Percentiles rank a stretch among this genome's conserved stretches.
These are phyloP conservation scores for Drosophila repleta DNA, from an alignment of 1,140 invertebrate species.

Conservation along the genomic window DNA sequence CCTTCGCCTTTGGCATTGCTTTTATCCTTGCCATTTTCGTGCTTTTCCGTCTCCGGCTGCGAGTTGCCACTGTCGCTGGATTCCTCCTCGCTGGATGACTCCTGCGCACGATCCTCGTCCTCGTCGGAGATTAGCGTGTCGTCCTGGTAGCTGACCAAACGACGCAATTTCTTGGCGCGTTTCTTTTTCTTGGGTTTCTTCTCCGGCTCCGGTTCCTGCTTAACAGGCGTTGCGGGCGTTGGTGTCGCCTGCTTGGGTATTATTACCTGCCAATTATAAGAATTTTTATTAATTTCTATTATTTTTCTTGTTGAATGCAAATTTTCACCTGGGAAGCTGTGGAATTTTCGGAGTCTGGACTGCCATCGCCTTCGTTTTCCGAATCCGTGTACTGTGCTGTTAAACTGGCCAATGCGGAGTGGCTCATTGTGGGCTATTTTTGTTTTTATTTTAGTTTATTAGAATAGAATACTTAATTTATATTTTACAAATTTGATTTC, in stretches of 20 bases:
- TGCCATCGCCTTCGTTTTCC: slow-evolving; percentile 89
- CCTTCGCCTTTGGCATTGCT: slow-evolving; percentile 28
- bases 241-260: slow-evolving; percentile 67
- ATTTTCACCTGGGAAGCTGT: slow-evolving; percentile 65
- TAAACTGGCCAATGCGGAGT: slow-evolving; percentile 88
- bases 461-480: background rate
- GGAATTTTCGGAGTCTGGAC: slow-evolving; percentile 75
- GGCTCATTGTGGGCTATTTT: slow-evolving; percentile 84
- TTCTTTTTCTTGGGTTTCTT: slow-evolving; percentile 59
- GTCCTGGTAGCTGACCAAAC: slow-evolving; percentile 91
- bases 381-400: slow-evolving; percentile 93
- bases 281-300: background rate
- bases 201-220: slow-evolving; percentile 34
- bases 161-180: slow-evolving; percentile 81
- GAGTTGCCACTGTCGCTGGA: slow-evolving; percentile 43
- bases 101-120: slow-evolving; percentile 68
- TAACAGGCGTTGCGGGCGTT: slow-evolving; percentile 58
- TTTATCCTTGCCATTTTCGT: slow-evolving; percentile 43
- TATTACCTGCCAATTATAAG: slow-evolving; percentile 52
- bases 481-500: slow-evolving; percentile 1
- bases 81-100: slow-evolving; percentile 43
- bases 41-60: slow-evolving; percentile 61
- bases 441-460: background rate
- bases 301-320: background rate
- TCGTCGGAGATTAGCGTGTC: slow-evolving; percentile 92